phyloP scores from a whole-genome alignment of 2,113 vertebrate species.

The Oncorhynchus clarkii region DNA sequence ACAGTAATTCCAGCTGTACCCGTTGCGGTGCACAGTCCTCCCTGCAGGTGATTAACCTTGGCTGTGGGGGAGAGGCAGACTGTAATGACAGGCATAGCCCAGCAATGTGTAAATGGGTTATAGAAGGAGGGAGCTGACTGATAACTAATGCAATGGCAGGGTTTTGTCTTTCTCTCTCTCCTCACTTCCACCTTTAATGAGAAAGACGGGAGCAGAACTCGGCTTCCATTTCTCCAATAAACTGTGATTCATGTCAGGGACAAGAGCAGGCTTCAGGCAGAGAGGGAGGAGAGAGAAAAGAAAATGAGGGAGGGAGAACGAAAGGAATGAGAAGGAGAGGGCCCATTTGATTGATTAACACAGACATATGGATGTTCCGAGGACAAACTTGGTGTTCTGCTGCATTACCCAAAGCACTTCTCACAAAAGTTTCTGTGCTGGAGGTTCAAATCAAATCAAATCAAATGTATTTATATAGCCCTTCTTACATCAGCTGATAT shows the following conservation, averaged over 20 bases:
- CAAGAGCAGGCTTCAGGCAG: background rate
- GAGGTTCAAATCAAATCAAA: constrained; percentile 1
- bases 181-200: constrained; percentile 8
- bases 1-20: background rate
- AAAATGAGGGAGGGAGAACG: background rate
- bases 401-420: constrained; percentile 28
- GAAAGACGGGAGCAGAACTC: constrained; percentile 6
- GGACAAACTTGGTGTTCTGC: constrained; percentile 25
- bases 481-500: too few relatives aligned
- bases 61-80: constrained; percentile 2
- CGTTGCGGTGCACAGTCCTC: background rate
- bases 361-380: constrained; percentile 1
- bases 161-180: constrained; percentile 26
- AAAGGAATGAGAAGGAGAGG: background rate
- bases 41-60: background rate
- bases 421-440: constrained; percentile 6
- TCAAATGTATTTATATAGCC: too few relatives aligned
- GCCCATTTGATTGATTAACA: constrained; percentile 22
- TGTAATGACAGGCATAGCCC: background rate
- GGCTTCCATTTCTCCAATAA: constrained; percentile 8
- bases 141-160: constrained; percentile 35
- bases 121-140: constrained; percentile 3
- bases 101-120: background rate
- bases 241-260: constrained; percentile 8
- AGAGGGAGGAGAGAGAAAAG: background rate